phyloP scores from a whole-genome alignment of 2,888 invertebrate genomes.

The Chymomyza amoena region DNA sequence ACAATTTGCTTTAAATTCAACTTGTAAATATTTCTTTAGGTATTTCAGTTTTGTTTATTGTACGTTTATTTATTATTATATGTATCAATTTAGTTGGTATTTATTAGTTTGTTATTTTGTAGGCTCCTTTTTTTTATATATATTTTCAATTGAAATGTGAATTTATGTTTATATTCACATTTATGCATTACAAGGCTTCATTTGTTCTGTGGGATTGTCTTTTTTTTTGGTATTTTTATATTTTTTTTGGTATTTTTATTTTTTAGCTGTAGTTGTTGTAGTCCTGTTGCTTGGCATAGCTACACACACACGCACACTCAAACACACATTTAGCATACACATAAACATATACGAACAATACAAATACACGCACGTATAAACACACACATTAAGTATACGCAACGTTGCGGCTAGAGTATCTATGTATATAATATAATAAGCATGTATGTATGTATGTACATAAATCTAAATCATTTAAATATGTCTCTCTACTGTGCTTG shows the following conservation, averaged over 20 bases:
- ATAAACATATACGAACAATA: not conserved
- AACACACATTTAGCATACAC: not conserved
- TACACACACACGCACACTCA: slow-evolving; percentile 23
- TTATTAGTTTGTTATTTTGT: not conserved
- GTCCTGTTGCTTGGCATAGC: slow-evolving; percentile 43
- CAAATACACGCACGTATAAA: not conserved
- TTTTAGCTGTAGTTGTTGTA: slow-evolving; percentile 14
- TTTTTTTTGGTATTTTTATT: slow-evolving; percentile 20
- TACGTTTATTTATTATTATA: slow-evolving; percentile 1
- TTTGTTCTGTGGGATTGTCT: slow-evolving; percentile 76
- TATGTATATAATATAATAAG: not conserved
- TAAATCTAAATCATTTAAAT: slow-evolving; percentile 4
- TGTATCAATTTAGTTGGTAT: not conserved
- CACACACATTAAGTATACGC: slow-evolving; percentile 1
- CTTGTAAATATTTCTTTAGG: slow-evolving; percentile 4
- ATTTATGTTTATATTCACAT: slow-evolving; percentile 9
- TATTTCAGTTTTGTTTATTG: slow-evolving; percentile 7
- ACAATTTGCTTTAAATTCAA: slow-evolving; percentile 42
- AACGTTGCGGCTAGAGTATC: not conserved
- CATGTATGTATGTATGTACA: slow-evolving; percentile 19
- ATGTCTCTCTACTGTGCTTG: not conserved
- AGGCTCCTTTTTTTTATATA: not conserved
- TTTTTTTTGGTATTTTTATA: slow-evolving; percentile 17
- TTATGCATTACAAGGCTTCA: slow-evolving; percentile 65
- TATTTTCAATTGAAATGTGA: slow-evolving; percentile 22